Conservation (phyloP, 2,888 invertebrate species). For the Acronicta alni region DNA sequence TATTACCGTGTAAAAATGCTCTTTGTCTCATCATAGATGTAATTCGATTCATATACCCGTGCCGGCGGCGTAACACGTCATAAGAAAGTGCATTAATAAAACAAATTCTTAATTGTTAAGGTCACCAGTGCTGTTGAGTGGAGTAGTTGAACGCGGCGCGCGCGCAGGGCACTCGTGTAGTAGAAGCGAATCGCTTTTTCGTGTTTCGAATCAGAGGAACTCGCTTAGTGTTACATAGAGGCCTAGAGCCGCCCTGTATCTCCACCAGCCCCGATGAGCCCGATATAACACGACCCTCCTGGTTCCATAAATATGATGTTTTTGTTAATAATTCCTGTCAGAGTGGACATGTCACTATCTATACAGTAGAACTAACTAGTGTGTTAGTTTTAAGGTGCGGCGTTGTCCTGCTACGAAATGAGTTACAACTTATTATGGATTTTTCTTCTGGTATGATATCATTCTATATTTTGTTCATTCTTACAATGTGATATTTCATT, state of each 20-base stretch:
- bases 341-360: slow-evolving; percentile 86
- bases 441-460: slow-evolving; percentile 79
- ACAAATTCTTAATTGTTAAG: slow-evolving; percentile 87
- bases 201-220: slow-evolving; percentile 71
- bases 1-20: slow-evolving; percentile 39
- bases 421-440: slow-evolving; percentile 80
- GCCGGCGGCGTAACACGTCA: slow-evolving; percentile 70
- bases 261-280: slow-evolving; percentile 48
- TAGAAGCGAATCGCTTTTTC: slow-evolving; percentile 85
- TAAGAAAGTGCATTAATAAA: slow-evolving; percentile 88
- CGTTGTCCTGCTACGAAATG: slow-evolving; percentile 79
- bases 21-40: slow-evolving; percentile 67
- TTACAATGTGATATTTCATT: not conserved
- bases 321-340: slow-evolving; percentile 75
- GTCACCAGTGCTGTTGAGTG: slow-evolving; percentile 78
- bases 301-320: slow-evolving; percentile 69
- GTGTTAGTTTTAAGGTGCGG: slow-evolving; percentile 66
- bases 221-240: slow-evolving; percentile 83
- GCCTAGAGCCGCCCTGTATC: slow-evolving; percentile 65
- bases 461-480: slow-evolving; percentile 13
- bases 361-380: slow-evolving; percentile 81
- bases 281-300: slow-evolving; percentile 46
- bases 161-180: slow-evolving; percentile 86
- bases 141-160: slow-evolving; percentile 83
- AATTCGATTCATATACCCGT: slow-evolving; percentile 56